Base-by-base conservation (phyloP, 2,888 invertebrate species). In the Gnatocerus cornutus region DNA sequence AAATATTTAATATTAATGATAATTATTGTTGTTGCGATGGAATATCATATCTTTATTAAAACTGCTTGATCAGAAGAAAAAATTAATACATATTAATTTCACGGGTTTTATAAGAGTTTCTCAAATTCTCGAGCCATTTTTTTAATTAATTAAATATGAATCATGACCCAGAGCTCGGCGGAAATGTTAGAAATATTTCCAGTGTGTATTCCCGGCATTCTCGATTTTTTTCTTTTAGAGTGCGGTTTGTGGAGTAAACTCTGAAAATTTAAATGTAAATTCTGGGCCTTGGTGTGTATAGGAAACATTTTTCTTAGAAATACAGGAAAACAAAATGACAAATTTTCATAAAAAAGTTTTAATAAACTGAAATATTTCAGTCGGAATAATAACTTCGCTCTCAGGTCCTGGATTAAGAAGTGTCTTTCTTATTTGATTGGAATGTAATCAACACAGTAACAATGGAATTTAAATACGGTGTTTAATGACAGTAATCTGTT, bases 1-100 rank as follows among this genome's bases (percentile, higher is more conserved):
- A 69, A 69, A 69, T 65, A 69, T 41, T 14, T 50, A 48, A 64
- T 64, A 65, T 69, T 64, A 64, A 63, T 52, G 53, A 29, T 56
- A 41, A 68, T 65, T 46, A 37, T 56, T 62, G 45, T 45, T 27
- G 53, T 43, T 41, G 9, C n/a, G 14, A 8, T 48, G 33, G 27
- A 33, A 45, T 45, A 59, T 45, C 29, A 45, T 12, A 30, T 21
- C 43, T 59, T 14, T 13, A 59, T 13, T 45, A 45, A 50, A 50
- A 29, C 50, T 14, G 7, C 16, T 48, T 8, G 16, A 48, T 48
- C 21, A 10, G 16, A 6, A 6, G 50, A 33, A 53, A 53, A 53
- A 53, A 53, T 50, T n/a, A 33, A 37, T 37, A 9, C 10, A 14
- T 5, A 13, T 6, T 41, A 41, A 41, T 41, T 9, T 27, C 6